Conservation (phyloP, 2,888 invertebrate genomes). For the Dasypogon diadema region DNA sequence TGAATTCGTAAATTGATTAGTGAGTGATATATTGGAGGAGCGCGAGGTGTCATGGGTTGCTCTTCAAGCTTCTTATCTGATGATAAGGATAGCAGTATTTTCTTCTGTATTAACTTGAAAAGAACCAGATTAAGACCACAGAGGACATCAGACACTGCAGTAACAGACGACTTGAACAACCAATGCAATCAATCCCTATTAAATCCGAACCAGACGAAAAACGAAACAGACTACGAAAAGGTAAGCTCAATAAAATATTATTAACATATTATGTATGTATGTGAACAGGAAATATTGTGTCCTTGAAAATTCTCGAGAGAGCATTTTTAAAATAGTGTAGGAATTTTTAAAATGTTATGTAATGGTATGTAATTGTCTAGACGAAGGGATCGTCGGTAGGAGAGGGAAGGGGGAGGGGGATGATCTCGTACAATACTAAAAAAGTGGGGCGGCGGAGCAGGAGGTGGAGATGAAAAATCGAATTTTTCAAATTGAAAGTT, state of each 20-base stretch:
- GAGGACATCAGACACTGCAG: conserved; percentile 60
- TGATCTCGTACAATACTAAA: too few relatives aligned
- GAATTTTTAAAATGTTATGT: too few relatives aligned
- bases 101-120: conserved; percentile 66
- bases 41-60: conserved; percentile 59
- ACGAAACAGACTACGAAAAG: conserved; percentile 67
- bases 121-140: conserved; percentile 62
- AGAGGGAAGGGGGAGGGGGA: too few relatives aligned
- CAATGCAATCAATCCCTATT: conserved; percentile 66
- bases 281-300: too few relatives aligned
- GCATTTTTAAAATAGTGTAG: too few relatives aligned
- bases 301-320: too few relatives aligned
- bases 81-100: conserved; percentile 64
- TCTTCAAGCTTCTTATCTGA: conserved; percentile 59
- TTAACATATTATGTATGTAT: not conserved
- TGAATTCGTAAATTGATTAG: not conserved
- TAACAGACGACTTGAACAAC: conserved; percentile 60
- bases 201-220: conserved; percentile 65
- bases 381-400: too few relatives aligned
- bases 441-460: too few relatives aligned
- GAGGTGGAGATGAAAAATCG: too few relatives aligned
- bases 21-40: too few relatives aligned
- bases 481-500: too few relatives aligned
- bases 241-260: conserved; percentile 61
- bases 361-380: too few relatives aligned